These are phyloP conservation scores for Dysdera silvatica DNA, from an alignment of 1,140 invertebrate species.

Conservation along the genomic window DNA sequence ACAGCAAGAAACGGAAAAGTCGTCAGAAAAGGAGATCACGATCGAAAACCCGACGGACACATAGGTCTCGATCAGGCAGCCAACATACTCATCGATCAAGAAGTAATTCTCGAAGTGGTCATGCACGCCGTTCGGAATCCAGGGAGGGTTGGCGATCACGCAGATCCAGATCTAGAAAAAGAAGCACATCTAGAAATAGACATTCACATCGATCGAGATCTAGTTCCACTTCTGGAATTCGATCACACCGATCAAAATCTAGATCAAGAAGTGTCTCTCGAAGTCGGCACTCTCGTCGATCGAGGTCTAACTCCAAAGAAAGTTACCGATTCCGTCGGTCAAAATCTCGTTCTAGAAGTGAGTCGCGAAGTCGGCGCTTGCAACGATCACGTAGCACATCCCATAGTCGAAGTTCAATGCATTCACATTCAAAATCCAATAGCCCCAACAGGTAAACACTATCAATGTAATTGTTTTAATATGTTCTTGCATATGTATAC, in stretches of 20 bases:
- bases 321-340: background rate
- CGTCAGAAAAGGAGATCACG: background rate
- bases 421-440: background rate
- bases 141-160: too few species aligned
- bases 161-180: constrained; percentile 7
- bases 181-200: constrained; percentile 4
- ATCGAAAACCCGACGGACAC: background rate
- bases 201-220: background rate
- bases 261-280: too few species aligned
- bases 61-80: constrained; percentile 1
- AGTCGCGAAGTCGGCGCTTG: background rate
- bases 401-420: background rate
- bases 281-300: too few species aligned
- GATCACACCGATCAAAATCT: background rate
- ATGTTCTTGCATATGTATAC: too few species aligned
- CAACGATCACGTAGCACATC: background rate
- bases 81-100: too few species aligned
- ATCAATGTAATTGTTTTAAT: too few species aligned
- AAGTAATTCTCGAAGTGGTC: too few species aligned
- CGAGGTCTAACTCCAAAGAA: too few species aligned
- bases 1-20: too few species aligned
- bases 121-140: too few species aligned
- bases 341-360: constrained; percentile 12
- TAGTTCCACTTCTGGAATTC: too few species aligned
- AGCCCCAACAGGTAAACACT: background rate